Evolutionary conservation across 2,888 invertebrate species (phyloP).

Genomic region (Smittia sp.): DNA sequence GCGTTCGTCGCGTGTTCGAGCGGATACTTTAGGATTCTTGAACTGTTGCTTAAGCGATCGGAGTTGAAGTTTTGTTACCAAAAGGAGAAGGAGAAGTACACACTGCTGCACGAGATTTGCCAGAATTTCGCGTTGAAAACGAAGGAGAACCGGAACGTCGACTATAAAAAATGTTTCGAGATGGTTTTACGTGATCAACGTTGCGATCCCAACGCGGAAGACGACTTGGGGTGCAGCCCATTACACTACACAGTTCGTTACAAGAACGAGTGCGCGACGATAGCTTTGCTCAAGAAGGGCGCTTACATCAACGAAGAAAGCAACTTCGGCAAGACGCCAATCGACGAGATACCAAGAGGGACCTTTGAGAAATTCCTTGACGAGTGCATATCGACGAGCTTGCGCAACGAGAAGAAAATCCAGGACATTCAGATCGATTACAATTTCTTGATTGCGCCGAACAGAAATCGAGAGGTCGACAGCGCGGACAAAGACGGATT

Average conservation of each 20-base stretch:
- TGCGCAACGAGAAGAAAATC: slow-evolving; percentile 63
- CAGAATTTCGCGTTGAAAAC: slow-evolving; percentile 20
- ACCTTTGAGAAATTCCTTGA: slow-evolving; percentile 71
- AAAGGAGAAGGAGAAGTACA: slow-evolving; percentile 22
- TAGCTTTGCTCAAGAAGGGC: slow-evolving; percentile 64
- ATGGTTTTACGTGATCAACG: slow-evolving; percentile 59
- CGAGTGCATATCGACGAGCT: slow-evolving; percentile 67
- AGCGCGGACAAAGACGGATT: slow-evolving; percentile 34
- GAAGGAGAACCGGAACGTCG: slow-evolving; percentile 54
- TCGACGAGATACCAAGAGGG: slow-evolving; percentile 68
- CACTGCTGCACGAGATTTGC: slow-evolving; percentile 34
- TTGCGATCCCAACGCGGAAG: slow-evolving; percentile 62
- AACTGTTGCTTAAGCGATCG: slow-evolving; percentile 9
- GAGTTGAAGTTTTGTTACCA: slow-evolving; percentile 24
- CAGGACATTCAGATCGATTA: slow-evolving; percentile 74
- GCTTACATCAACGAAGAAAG: slow-evolving; percentile 71
- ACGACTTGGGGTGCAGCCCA: slow-evolving; percentile 65
- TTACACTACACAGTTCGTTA: slow-evolving; percentile 74
- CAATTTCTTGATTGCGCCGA: slow-evolving; percentile 65
- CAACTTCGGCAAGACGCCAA: slow-evolving; percentile 64
- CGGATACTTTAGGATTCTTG: slow-evolving; percentile 37
- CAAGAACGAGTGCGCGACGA: slow-evolving; percentile 63
- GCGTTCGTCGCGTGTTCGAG: slow-evolving; percentile 28
- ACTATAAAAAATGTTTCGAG: slow-evolving; percentile 63
- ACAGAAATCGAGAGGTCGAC: slow-evolving; percentile 53